phyloP scores from a whole-genome alignment of 2,797 vertebrate species.

The Crax fasciolata region DNA sequence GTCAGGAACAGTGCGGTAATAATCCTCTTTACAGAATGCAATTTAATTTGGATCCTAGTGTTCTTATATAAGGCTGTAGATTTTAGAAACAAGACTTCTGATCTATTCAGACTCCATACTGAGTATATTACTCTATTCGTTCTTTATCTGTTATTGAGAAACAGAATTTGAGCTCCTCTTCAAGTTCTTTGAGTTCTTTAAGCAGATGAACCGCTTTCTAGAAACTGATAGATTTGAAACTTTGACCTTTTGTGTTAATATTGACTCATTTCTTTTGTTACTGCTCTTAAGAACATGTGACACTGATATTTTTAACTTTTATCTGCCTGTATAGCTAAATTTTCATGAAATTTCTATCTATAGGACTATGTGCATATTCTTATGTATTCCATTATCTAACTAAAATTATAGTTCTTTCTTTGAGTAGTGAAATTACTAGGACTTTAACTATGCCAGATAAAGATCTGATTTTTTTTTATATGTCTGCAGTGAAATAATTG shows the following conservation, averaged over 20 bases:
- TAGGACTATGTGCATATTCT: not conserved
- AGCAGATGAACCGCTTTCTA: not conserved
- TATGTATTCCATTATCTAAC: not conserved
- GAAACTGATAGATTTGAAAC: not conserved
- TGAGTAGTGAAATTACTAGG: not conserved
- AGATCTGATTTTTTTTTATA: not conserved
- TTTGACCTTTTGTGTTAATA: not conserved
- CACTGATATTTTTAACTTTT: not conserved
- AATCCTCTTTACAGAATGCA: slow-evolving; percentile 13
- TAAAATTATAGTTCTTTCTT: not conserved
- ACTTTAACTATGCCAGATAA: not conserved
- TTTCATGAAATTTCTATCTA: not conserved
- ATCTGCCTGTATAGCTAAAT: not conserved
- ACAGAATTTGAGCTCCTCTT: not conserved
- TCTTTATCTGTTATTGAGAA: slow-evolving; percentile 22
- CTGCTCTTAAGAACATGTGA: not conserved
- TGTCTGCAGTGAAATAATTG: not conserved
- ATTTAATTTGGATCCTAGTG: slow-evolving; percentile 33
- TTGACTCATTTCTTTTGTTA: not conserved
- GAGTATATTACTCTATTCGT: not conserved
- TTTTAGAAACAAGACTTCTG: not conserved
- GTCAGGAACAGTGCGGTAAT: slow-evolving; percentile 11
- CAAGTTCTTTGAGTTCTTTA: not conserved
- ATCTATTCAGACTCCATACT: not conserved
- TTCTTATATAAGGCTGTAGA: not conserved